Conservation (phyloP, 1,140 invertebrate genomes). For the Drosophila varians region DNA sequence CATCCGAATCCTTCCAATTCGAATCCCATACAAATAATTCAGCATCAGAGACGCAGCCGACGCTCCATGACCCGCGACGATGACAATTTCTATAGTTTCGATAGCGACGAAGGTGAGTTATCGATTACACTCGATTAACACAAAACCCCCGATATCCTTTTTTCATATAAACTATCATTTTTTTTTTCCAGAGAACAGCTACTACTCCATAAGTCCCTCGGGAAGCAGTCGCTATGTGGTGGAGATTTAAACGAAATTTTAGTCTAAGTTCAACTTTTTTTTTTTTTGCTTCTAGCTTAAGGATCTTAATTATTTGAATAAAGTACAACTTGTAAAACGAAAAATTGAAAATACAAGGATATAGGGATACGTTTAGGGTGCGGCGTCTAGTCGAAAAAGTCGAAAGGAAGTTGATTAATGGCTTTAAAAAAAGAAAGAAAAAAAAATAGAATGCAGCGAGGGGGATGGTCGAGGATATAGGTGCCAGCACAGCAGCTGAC, state of each 20-base stretch:
- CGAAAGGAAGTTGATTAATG: conserved; percentile 32
- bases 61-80: conserved; percentile 75
- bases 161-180: conserved; percentile 9
- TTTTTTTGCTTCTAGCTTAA: conserved; percentile 24
- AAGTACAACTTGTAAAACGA: conserved; percentile 32
- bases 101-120: conserved; percentile 79
- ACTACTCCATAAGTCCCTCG: conserved; percentile 79
- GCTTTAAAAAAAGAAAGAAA: no score
- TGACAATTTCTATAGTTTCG: conserved; percentile 80
- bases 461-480: conserved; percentile 13
- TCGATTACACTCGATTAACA: not conserved
- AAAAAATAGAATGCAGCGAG: conserved; percentile 22
- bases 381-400: not conserved
- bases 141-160: not conserved
- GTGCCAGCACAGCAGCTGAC: conserved; percentile 16
- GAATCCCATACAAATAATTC: conserved; percentile 8
- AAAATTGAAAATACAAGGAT: not conserved
- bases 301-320: conserved; percentile 20
- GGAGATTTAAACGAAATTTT: conserved; percentile 55
- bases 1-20: not conserved
- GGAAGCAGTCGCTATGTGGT: conserved; percentile 80
- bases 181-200: conserved; percentile 71
- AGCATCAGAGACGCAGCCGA: conserved; percentile 48
- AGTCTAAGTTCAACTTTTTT: not conserved
- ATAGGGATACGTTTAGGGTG: no score